phyloP scores from a whole-genome alignment of 1,140 invertebrate species.

The Drosophila sp. region DNA sequence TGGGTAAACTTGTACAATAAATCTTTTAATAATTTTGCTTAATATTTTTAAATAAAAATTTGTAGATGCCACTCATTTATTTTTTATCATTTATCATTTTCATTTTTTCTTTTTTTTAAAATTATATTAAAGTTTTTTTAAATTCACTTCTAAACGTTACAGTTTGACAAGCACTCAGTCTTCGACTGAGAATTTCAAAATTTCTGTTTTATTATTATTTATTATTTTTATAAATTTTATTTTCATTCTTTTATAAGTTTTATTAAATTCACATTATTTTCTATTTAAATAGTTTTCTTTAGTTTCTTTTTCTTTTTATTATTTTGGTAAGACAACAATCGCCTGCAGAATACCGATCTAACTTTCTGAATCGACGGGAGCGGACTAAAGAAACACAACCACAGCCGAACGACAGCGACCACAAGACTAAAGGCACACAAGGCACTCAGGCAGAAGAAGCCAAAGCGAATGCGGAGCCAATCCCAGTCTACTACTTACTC shows the following conservation, averaged over 20 bases:
- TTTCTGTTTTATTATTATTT: slow-evolving; percentile 6
- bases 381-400: slow-evolving; percentile 70
- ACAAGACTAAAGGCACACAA: slow-evolving; percentile 41
- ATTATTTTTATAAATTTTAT: slow-evolving; percentile 12
- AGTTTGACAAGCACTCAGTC: slow-evolving; percentile 54
- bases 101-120: neutral
- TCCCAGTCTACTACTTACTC: slow-evolving; percentile 76
- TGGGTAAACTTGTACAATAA: slow-evolving; percentile 26
- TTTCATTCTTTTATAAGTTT: neutral
- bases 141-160: slow-evolving; percentile 22
- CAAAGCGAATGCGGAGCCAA: slow-evolving; percentile 34
- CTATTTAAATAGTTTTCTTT: slow-evolving; percentile 9
- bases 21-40: neutral
- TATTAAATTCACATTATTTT: neutral
- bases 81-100: neutral
- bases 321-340: slow-evolving; percentile 20
- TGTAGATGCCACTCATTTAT: neutral
- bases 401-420: slow-evolving; percentile 53
- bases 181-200: neutral
- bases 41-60: slow-evolving; percentile 2
- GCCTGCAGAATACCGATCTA: slow-evolving; percentile 71
- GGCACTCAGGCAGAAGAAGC: slow-evolving; percentile 41
- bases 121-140: slow-evolving; percentile 5
- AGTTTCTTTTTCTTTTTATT: slow-evolving; percentile 16
- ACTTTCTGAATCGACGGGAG: slow-evolving; percentile 70